Evolutionary conservation across 1,140 invertebrate species (phyloP), one percentile per base, ranked within the genome.

Genomic region (Paraescarpia echinospica): DNA sequence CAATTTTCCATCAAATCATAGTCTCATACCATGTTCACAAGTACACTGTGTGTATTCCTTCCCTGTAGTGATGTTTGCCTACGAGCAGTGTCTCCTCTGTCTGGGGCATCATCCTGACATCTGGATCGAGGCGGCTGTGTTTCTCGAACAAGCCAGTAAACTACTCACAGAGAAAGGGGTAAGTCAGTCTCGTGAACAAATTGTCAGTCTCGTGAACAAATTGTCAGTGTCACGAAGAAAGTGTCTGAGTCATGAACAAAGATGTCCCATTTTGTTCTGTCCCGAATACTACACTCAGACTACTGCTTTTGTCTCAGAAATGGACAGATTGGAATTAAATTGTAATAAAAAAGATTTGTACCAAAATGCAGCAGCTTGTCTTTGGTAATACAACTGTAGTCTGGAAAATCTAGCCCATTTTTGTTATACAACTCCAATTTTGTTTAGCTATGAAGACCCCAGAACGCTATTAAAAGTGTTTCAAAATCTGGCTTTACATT

Each of bases 41-140:
- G 41, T 41, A 41, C 41, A 41, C 4, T 89, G n/a, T 77, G 90
- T 89, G 89, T 33, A 94, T 89, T 51, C 22, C 90, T 88, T 34
- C 89, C 12, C 95, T 96, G 92, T 94, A 97, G 99, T 99, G 0
- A 99, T 99, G 97, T 99, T 99, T 97, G 99, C 99, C 0, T 99
- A 99, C 94, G 99, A 99, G 95, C 99, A 99, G 96, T 99, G 99
- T 95, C 96, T 99, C 35, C 96, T 99, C 27, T 99, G 99, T 95
- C 96, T 99, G 9, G 99, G 98, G 4, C 99, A 99, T 96, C 99
- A 99, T 96, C 98, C 99, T 0, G 99, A 99, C 94, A 98, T 99
- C 90, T 99, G 99, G 99, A 99, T 99, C 96, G 99, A 99, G 96
- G 99, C 99, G 0, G 99, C 99, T 0, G 97, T 99, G 94, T 99